Evolutionary conservation across 2,888 invertebrate species (phyloP).

Genomic region (Zootermopsis nevadensis): DNA sequence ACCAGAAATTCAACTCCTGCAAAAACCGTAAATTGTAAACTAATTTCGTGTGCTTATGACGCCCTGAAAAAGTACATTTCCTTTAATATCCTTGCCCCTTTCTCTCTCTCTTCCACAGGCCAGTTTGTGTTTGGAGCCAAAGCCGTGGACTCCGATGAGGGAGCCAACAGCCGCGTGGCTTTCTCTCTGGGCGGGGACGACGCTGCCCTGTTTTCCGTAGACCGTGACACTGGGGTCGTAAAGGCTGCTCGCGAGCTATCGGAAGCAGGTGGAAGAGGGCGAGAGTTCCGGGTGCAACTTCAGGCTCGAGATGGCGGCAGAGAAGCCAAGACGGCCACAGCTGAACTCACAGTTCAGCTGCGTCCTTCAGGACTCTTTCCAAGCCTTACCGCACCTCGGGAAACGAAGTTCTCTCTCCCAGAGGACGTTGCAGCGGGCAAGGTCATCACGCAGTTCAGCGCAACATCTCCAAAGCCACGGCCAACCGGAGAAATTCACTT

Average conservation of each 20-base stretch:
- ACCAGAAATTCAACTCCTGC: too few species aligned
- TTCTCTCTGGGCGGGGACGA: conserved; percentile 85
- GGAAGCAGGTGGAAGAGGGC: conserved; percentile 55
- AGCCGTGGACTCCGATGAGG: conserved; percentile 86
- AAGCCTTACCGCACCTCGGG: conserved; percentile 73
- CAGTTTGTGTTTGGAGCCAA: conserved; percentile 92
- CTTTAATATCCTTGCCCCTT: too few species aligned
- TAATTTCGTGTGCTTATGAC: too few species aligned
- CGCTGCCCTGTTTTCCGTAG: conserved; percentile 80
- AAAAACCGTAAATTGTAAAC: too few species aligned
- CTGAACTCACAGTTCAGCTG: conserved; percentile 81
- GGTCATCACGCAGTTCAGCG: conserved; percentile 80
- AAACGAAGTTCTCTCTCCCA: conserved; percentile 76
- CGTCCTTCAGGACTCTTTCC: conserved; percentile 85
- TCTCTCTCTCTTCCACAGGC: conserved; percentile 58
- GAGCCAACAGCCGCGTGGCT: conserved; percentile 81
- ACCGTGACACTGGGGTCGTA: conserved; percentile 86
- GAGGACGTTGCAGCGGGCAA: conserved; percentile 85
- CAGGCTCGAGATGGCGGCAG: conserved; percentile 78
- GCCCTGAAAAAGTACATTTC: too few species aligned
- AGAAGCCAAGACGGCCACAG: conserved; percentile 75
- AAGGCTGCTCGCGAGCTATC: conserved; percentile 79
- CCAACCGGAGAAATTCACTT: conserved; percentile 77
- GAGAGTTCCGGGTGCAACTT: conserved; percentile 45
- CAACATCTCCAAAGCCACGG: conserved; percentile 83